A percentile compares a stretch with the other conserved stretches of the same genome.
Conservation (phyloP, 2,888 invertebrate species). For the Melangyna quadrimaculata region DNA sequence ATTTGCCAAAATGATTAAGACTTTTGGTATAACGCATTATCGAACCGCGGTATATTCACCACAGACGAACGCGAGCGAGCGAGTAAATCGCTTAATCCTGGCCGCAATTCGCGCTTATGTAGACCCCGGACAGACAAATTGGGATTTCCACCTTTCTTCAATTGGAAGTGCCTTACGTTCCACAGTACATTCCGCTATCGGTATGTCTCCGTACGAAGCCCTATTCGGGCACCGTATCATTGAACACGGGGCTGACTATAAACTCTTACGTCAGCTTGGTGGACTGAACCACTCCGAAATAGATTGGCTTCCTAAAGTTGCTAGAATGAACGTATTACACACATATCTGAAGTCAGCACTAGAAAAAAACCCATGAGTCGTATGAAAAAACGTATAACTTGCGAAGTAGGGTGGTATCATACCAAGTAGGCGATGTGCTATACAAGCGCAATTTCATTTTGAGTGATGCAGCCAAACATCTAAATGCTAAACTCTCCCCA, state of each 20-base stretch:
- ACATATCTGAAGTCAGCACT: background rate
- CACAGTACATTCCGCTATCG: background rate
- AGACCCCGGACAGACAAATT: background rate
- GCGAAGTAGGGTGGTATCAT: background rate
- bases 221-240: background rate
- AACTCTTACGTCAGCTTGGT: background rate
- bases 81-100: conserved; percentile 2
- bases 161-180: background rate
- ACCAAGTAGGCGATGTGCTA: background rate
- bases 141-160: background rate
- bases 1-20: background rate
- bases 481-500: background rate
- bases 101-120: background rate
- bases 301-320: no score
- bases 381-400: background rate
- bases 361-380: background rate
- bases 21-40: background rate
- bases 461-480: background rate
- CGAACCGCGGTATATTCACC: background rate
- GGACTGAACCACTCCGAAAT: no score
- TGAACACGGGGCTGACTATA: background rate
- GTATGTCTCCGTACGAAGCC: background rate
- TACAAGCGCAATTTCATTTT: background rate
- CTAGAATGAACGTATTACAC: background rate
- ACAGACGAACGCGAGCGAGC: conserved; percentile 4